Evolutionary conservation across 2,797 vertebrate species (phyloP).

Genomic region (Cirrhinus molitorella): DNA sequence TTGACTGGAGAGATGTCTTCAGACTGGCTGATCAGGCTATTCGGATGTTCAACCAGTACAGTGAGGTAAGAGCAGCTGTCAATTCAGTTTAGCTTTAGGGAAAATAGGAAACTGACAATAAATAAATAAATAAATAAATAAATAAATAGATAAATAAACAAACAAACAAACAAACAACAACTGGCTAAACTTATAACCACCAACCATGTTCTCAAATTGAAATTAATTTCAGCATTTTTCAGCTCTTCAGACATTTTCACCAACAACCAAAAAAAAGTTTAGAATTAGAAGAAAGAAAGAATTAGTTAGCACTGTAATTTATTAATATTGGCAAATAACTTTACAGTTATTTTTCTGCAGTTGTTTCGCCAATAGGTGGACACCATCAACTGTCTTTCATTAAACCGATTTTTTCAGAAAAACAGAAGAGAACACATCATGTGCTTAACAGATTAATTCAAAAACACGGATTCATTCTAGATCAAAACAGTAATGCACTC

Average conservation of each 20-base stretch:
- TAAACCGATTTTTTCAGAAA: neutral
- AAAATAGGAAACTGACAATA: neutral
- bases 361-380: neutral
- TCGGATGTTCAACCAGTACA: constrained; percentile 83
- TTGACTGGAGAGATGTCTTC: constrained; percentile 91
- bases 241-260: too few relatives aligned
- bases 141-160: neutral
- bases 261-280: too few relatives aligned
- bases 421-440: too few relatives aligned
- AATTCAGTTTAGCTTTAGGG: neutral
- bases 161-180: too few relatives aligned
- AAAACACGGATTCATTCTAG: neutral
- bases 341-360: neutral
- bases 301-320: neutral
- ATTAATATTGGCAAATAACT: too few relatives aligned
- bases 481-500: neutral
- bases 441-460: neutral
- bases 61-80: constrained; percentile 81
- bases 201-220: neutral
- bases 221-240: neutral
- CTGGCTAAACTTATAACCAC: neutral
- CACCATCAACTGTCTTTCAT: neutral
- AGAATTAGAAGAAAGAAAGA: too few relatives aligned
- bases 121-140: neutral
- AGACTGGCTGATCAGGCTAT: constrained; percentile 81